A percentile compares a stretch with the other conserved stretches of the same genome.
Evolutionary conservation across 2,113 vertebrate genomes (phyloP).

Genomic region (Rhabdornis inornatus): DNA sequence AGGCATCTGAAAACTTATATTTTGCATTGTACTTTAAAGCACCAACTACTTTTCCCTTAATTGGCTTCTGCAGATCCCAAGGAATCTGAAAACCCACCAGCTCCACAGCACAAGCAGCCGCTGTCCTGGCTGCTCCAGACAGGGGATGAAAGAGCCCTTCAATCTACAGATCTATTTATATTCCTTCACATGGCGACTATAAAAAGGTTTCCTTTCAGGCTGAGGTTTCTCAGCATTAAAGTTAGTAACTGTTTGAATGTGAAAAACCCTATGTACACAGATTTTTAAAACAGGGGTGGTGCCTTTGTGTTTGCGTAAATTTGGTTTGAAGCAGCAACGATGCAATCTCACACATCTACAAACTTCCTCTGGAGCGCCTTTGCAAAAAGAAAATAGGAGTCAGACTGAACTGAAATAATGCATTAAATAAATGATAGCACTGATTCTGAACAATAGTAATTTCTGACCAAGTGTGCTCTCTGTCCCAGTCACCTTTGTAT

Average conservation of each 20-base stretch:
- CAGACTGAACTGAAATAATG: background rate
- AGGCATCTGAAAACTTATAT: background rate
- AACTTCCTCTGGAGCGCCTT: fast-evolving
- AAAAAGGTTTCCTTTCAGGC: constrained; percentile 56
- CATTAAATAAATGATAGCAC: background rate
- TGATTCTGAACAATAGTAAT: background rate
- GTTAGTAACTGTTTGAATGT: background rate
- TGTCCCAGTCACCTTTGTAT: background rate
- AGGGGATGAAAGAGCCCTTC: constrained; percentile 59
- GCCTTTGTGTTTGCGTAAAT: background rate
- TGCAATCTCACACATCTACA: background rate
- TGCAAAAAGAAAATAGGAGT: background rate
- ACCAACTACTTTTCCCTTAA: constrained; percentile 29
- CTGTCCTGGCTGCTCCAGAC: constrained; percentile 2
- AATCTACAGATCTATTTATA: constrained; percentile 63
- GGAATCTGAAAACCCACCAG: constrained; percentile 20
- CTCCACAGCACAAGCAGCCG: background rate
- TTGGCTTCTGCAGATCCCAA: constrained; percentile 12
- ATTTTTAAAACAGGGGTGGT: background rate
- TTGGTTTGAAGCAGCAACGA: background rate
- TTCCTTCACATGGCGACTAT: constrained; percentile 38
- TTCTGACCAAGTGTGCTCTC: background rate
- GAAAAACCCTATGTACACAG: background rate
- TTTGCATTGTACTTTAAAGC: background rate
- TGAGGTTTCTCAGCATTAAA: constrained; percentile 52